A percentile compares a stretch with the other conserved stretches of the same genome.
Evolutionary conservation across 2,888 invertebrate species (phyloP).

Genomic region (Andrena bicolor): DNA sequence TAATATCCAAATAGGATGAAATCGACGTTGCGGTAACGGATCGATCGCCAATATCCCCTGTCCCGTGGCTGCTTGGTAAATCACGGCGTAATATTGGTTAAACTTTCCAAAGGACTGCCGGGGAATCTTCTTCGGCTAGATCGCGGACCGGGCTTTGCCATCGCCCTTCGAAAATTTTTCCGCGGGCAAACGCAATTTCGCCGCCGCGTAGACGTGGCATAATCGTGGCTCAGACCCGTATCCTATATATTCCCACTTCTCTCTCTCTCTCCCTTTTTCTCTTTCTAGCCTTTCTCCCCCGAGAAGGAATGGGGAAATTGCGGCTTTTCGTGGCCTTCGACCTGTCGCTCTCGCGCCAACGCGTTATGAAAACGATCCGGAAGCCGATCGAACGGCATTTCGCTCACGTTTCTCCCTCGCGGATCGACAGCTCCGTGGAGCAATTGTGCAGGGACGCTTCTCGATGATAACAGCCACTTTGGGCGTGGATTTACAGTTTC

Average conservation of each 20-base stretch:
- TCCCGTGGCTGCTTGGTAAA: background rate
- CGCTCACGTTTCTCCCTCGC: background rate
- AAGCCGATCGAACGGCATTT: background rate
- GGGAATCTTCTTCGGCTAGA: background rate
- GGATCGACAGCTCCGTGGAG: background rate
- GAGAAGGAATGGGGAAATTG: slow-evolving; percentile 36
- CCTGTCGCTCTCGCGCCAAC: slow-evolving; percentile 11
- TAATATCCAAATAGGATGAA: slow-evolving; percentile 60
- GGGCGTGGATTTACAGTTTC: background rate
- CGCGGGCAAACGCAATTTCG: slow-evolving; percentile 29
- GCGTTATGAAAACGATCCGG: slow-evolving; percentile 25
- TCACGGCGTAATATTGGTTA: slow-evolving; percentile 13
- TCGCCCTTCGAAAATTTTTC: slow-evolving; percentile 22
- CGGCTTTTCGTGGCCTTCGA: slow-evolving; percentile 37
- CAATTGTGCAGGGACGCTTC: background rate
- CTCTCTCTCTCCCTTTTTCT: background rate
- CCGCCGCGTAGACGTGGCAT: slow-evolving; percentile 22
- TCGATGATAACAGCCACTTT: background rate
- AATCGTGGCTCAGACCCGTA: slow-evolving; percentile 39
- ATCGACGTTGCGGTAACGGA: slow-evolving; percentile 44
- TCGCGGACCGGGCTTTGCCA: background rate
- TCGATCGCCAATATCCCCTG: slow-evolving; percentile 40
- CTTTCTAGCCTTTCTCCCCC: background rate
- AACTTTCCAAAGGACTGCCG: background rate
- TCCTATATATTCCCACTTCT: slow-evolving; percentile 21